Conservation (phyloP, 2,888 invertebrate species). For the Phortica magna region DNA sequence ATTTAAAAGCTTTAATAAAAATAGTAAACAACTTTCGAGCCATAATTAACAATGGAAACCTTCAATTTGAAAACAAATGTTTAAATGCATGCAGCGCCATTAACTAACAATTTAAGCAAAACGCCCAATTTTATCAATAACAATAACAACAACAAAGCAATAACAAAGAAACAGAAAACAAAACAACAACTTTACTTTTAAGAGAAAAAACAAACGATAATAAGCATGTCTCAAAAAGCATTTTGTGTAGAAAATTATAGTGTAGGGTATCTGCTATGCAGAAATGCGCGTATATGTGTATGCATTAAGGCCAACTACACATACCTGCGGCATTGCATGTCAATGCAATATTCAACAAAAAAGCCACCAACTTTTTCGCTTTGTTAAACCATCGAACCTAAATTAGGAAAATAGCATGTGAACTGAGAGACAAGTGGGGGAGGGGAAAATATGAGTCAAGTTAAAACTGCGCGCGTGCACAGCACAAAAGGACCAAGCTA, state of each 20-base stretch:
- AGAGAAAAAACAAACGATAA: constrained; percentile 4
- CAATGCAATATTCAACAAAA: constrained; percentile 14
- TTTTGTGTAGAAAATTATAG: constrained; percentile 4
- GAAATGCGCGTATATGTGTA: neutral
- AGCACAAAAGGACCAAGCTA: neutral
- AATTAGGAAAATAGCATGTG: neutral
- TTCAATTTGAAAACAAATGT: neutral
- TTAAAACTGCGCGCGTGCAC: neutral
- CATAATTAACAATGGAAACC: neutral
- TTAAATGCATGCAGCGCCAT: neutral
- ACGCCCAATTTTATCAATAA: constrained; percentile 7
- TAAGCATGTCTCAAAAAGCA: constrained; percentile 17
- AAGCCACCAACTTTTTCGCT: neutral
- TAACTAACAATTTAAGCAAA: constrained; percentile 21
- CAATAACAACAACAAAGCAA: neutral
- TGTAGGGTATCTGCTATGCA: neutral
- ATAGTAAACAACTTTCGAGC: neutral
- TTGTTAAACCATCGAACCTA: neutral
- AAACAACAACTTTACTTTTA: neutral
- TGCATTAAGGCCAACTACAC: neutral
- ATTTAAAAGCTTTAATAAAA: constrained; percentile 11
- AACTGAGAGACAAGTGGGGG: neutral
- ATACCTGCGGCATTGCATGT: constrained; percentile 16
- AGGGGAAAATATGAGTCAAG: neutral
- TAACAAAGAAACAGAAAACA: neutral